Evolutionary conservation across 2,113 vertebrate species (phyloP).

Genomic region (Callipepla squamata): DNA sequence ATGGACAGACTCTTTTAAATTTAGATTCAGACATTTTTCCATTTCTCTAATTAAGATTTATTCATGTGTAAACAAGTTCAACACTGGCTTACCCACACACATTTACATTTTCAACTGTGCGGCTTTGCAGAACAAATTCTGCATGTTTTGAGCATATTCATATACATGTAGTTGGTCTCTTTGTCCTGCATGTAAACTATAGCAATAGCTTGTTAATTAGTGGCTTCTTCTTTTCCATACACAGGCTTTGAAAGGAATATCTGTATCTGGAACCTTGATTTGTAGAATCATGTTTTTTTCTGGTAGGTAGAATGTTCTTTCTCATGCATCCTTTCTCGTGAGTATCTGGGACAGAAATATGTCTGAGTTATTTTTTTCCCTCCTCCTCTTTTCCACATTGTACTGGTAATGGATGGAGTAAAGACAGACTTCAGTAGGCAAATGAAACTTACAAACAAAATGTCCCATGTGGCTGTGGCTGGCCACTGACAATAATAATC

Average conservation of each 20-base stretch:
- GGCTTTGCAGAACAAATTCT: neutral
- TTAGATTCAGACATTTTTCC: constrained; percentile 11
- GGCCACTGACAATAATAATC: neutral
- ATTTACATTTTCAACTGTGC: neutral
- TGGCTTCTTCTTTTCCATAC: neutral
- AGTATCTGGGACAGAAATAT: accelerated
- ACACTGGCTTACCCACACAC: neutral
- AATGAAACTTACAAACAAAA: neutral
- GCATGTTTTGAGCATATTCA: neutral
- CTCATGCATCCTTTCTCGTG: accelerated
- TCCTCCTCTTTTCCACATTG: neutral
- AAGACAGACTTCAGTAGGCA: neutral
- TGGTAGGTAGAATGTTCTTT: neutral
- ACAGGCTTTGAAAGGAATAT: neutral
- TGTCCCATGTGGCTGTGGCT: neutral
- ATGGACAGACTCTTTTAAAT: neutral
- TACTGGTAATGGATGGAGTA: neutral
- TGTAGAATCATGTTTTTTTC: neutral
- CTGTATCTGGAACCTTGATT: neutral
- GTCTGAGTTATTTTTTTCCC: neutral
- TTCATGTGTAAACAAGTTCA: neutral
- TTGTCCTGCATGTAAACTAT: neutral
- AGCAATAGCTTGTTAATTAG: neutral
- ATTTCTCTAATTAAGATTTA: constrained; percentile 21
- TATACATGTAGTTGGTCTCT: neutral